Base-by-base conservation (phyloP, 1,140 invertebrate species). In the Camponotus pennsylvanicus region DNA sequence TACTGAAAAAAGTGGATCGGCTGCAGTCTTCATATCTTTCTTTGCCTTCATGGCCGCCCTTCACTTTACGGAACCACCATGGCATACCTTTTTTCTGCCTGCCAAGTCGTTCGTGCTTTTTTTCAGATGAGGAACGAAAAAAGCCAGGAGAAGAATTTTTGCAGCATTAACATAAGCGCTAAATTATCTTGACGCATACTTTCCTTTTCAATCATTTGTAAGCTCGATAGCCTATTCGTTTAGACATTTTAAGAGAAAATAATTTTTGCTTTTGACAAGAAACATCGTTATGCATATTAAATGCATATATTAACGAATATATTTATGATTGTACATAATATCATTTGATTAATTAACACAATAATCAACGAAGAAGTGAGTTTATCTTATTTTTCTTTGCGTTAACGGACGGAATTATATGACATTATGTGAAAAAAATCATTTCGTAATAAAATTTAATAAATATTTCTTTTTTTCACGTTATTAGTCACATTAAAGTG, bases 1-100 rank as follows among this genome's bases (percentile, higher is more conserved):
- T 76, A 76, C 70, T 59, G 59, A 84, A 84, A 84, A 76, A 84
- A 75, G 55, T 57, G 59, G 52, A 52, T 75, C 80, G 71, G n/a
- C 42, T 40, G 18, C 49, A 52, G 11, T 34, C 40, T n/a, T 75
- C 63, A 37, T 32, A n/a, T 75, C n/a, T 9, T 49, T n/a, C 64
- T 40, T 1, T 9, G 45, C n/a, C 55, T 73, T 82, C 45, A 21
- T 11, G 32, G 15, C 32, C 15, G 40, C 27, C 40, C 70, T 76
- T 75, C 70, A 61, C 66, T 82, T 71, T 82, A 70, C 40, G 34
- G 27, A 71, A 42, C 11, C n/a, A 18, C 27, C 45, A 67, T 59
- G 49, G 15, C 49, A 52, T 52, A 9, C 40, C 55, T 27, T 57
- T 57, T 61, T 45, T 21, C 42, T 76, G 5, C 57, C 32, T 79